These are phyloP conservation scores for Pristionchus fissidentatus DNA, from an alignment of 2,888 invertebrate genomes.

Conservation along the genomic window DNA sequence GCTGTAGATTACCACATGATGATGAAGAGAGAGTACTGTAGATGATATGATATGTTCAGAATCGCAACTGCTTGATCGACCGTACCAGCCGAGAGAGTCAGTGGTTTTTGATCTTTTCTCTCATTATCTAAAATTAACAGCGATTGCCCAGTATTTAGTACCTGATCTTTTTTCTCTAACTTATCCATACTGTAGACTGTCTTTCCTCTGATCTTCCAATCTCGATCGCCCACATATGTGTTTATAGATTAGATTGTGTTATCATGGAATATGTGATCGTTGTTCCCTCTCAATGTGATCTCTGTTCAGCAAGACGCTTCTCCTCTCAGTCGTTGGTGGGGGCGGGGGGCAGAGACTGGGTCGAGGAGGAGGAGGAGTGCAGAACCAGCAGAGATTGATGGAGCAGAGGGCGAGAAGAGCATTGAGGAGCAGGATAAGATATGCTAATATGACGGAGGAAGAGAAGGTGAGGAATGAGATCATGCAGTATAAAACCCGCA, in stretches of 20 bases:
- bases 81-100: slow-evolving; percentile 31
- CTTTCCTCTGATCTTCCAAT: too few relatives aligned
- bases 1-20: neutral
- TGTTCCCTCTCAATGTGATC: neutral
- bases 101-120: slow-evolving; percentile 15
- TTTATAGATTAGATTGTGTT: too few relatives aligned
- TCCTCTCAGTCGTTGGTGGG: neutral
- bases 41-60: neutral
- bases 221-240: too few relatives aligned
- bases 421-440: slow-evolving; percentile 26
- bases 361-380: neutral
- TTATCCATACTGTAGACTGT: too few relatives aligned
- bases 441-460: slow-evolving; percentile 30
- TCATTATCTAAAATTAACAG: too few relatives aligned
- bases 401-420: slow-evolving; percentile 43
- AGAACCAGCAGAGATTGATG: neutral
- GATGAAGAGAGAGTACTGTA: neutral
- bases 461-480: slow-evolving; percentile 48
- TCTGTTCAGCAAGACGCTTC: neutral
- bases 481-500: too few relatives aligned
- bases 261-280: too few relatives aligned
- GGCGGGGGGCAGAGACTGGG: too few relatives aligned
- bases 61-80: neutral
- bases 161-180: too few relatives aligned
- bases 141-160: too few relatives aligned